Evolutionary conservation across 2,113 vertebrate genomes (phyloP).

Genomic region (Xyrauchen texanus): DNA sequence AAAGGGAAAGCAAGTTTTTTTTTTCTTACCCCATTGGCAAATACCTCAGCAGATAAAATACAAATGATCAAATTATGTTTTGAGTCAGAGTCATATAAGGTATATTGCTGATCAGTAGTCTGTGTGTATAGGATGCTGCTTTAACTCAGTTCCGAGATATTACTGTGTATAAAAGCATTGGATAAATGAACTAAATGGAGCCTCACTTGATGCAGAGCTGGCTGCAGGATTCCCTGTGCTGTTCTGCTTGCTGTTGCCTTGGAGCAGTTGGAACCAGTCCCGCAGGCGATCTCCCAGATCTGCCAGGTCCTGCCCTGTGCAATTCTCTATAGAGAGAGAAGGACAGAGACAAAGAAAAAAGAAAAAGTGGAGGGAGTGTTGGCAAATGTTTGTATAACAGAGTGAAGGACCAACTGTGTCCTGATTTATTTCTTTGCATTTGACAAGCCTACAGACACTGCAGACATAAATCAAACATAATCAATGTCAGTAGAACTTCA

Average conservation of each 20-base stretch:
- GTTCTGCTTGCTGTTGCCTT: constrained; percentile 94
- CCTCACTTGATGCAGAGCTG: constrained; percentile 75
- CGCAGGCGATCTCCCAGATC: constrained; percentile 93
- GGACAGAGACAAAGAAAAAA: background rate
- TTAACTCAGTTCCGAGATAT: too few species aligned
- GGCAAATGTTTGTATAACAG: background rate
- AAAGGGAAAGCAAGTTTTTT: too few species aligned
- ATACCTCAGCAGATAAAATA: too few species aligned
- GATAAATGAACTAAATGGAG: background rate
- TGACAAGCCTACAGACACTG: constrained; percentile 1
- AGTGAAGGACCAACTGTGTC: constrained; percentile 8
- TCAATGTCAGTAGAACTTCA: constrained; percentile 32
- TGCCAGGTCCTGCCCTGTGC: constrained; percentile 94
- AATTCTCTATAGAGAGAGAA: constrained; percentile 76
- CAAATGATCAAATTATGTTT: too few species aligned
- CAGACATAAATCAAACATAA: constrained; percentile 11
- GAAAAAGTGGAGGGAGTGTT: constrained; percentile 9
- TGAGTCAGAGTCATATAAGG: too few species aligned
- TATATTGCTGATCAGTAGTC: too few species aligned
- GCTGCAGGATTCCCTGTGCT: constrained; percentile 73
- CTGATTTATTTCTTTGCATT: constrained; percentile 1
- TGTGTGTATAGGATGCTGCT: too few species aligned
- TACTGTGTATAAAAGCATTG: too few species aligned
- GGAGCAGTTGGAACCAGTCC: constrained; percentile 98
- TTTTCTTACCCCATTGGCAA: too few species aligned